phyloP scores from a whole-genome alignment of 2,888 invertebrate genomes.

The Drosophila siamana region DNA sequence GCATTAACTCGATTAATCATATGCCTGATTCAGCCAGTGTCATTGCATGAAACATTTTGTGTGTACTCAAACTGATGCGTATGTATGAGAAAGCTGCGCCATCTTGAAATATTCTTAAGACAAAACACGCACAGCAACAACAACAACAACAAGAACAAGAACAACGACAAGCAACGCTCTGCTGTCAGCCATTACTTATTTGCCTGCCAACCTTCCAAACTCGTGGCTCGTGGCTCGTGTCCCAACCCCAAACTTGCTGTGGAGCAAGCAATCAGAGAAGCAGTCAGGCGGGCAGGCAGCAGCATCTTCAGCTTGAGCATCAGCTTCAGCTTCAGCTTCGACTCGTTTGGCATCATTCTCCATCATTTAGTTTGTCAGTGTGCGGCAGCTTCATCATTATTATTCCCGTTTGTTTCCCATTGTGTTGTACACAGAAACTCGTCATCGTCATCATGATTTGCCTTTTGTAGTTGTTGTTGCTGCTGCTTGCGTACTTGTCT shows the following conservation, averaged over 20 bases:
- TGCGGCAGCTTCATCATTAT: conserved; percentile 82
- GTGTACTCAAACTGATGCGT: conserved; percentile 25
- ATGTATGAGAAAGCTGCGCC: conserved; percentile 58
- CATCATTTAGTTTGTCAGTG: conserved; percentile 82
- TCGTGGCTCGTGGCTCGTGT: neutral
- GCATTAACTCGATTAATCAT: conserved; percentile 4
- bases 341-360: conserved; percentile 71
- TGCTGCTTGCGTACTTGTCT: conserved; percentile 79
- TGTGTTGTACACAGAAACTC: conserved; percentile 64
- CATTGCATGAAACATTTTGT: conserved; percentile 24
- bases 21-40: conserved; percentile 31
- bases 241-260: neutral
- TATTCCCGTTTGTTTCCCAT: conserved; percentile 61
- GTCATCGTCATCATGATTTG: conserved; percentile 64
- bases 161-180: conserved; percentile 27
- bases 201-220: conserved; percentile 52
- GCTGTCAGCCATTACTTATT: conserved; percentile 70
- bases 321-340: conserved; percentile 29
- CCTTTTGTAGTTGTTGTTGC: conserved; percentile 17
- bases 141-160: too few relatives aligned
- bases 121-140: conserved; percentile 47
- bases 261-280: conserved; percentile 60
- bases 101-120: conserved; percentile 74
- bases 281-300: conserved; percentile 51
- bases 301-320: conserved; percentile 1